Evolutionary conservation across 2,113 vertebrate genomes (phyloP).

Genomic region (Condylura cristata): DNA sequence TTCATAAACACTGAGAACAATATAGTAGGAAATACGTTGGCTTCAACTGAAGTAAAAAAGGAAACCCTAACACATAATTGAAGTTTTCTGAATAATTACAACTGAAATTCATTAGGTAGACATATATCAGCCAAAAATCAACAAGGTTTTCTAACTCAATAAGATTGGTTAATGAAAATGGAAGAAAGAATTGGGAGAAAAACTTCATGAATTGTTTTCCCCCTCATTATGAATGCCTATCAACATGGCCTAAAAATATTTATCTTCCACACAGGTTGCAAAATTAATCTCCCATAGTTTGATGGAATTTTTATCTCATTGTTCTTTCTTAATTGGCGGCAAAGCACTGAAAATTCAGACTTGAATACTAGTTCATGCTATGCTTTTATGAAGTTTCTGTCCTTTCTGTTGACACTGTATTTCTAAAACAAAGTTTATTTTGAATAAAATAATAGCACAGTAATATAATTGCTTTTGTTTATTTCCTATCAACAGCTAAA

Average conservation of each 20-base stretch:
- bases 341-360: slow-evolving; percentile 39
- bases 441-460: not conserved
- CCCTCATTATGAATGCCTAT: slow-evolving; percentile 42
- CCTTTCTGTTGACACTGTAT: slow-evolving; percentile 30
- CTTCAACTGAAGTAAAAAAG: not conserved
- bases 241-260: slow-evolving; percentile 52
- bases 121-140: slow-evolving; percentile 45
- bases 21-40: not conserved
- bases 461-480: not conserved
- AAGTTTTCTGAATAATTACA: slow-evolving; percentile 48
- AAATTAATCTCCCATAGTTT: slow-evolving; percentile 57
- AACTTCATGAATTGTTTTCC: slow-evolving; percentile 52
- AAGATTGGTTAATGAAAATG: slow-evolving; percentile 61
- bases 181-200: not conserved
- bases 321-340: slow-evolving; percentile 54
- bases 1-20: not conserved
- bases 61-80: not conserved
- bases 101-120: slow-evolving; percentile 36
- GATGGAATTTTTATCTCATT: slow-evolving; percentile 73
- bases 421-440: slow-evolving; percentile 6
- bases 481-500: not conserved
- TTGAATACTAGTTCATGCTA: not conserved
- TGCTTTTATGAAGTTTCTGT: slow-evolving; percentile 47
- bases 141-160: slow-evolving; percentile 43
- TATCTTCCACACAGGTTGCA: slow-evolving; percentile 62